Evolutionary conservation across 2,797 vertebrate species (phyloP).

Genomic region (Coendou prehensilis): DNA sequence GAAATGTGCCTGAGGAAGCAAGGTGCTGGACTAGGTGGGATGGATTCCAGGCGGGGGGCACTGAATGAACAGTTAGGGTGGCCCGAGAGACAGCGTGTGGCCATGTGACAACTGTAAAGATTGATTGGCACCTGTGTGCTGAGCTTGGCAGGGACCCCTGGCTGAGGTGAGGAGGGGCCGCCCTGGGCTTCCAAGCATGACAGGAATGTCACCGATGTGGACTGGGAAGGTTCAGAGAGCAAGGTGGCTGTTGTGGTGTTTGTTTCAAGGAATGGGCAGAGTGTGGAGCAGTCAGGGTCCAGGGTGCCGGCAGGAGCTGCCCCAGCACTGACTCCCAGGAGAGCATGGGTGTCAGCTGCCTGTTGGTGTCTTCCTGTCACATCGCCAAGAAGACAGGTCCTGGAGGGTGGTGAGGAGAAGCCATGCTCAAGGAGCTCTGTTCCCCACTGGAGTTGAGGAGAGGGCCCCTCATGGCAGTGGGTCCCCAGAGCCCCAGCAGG

Average conservation of each 20-base stretch:
- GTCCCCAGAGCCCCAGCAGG: no score
- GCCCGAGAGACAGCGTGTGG: fast-evolving
- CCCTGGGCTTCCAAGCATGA: not conserved
- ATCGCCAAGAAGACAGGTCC: not conserved
- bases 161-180: not conserved
- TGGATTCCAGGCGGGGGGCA: not conserved
- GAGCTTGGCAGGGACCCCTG: not conserved
- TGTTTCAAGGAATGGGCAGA: not conserved
- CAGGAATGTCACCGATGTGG: fast-evolving
- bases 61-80: not conserved
- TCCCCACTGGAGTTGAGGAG: not conserved
- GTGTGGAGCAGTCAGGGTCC: not conserved
- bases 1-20: not conserved
- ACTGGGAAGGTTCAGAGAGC: not conserved
- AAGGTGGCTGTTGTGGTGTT: not conserved
- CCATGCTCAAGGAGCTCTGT: not conserved
- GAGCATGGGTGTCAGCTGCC: not conserved
- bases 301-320: not conserved
- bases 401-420: not conserved
- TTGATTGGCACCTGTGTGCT: not conserved
- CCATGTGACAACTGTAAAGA: not conserved
- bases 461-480: not conserved
- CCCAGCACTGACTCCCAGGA: no score
- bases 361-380: not conserved
- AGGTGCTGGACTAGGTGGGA: not conserved